Evolutionary conservation across 1,140 invertebrate genomes (phyloP).

Genomic region (Zaprionus capensis): DNA sequence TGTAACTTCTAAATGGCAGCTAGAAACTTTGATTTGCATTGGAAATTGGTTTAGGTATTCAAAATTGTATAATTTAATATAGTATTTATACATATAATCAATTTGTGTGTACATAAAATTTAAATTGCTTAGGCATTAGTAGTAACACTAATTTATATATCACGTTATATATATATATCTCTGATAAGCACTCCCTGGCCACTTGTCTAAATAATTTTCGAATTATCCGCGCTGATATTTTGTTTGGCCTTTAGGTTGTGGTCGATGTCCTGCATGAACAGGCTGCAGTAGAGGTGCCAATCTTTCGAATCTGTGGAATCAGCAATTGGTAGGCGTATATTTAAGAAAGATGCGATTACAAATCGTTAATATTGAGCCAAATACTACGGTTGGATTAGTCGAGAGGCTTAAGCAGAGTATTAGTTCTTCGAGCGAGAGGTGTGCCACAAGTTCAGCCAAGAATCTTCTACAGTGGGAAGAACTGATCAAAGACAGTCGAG

Average conservation of each 20-base stretch:
- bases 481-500: not conserved
- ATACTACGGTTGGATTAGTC: conserved; percentile 51
- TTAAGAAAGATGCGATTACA: conserved; percentile 17
- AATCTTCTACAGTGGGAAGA: conserved; percentile 24
- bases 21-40: conserved; percentile 35
- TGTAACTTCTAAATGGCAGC: conserved; percentile 58
- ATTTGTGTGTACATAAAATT: conserved; percentile 30
- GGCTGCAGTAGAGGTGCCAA: conserved; percentile 69
- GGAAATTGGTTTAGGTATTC: conserved; percentile 23
- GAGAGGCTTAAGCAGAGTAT: conserved; percentile 12
- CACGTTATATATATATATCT: conserved; percentile 48
- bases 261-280: conserved; percentile 58
- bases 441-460: conserved; percentile 30
- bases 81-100: conserved; percentile 2
- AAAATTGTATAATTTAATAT: conserved; percentile 33
- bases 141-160: conserved; percentile 65
- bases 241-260: conserved; percentile 32
- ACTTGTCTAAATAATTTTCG: conserved; percentile 31
- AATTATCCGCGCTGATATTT: conserved; percentile 32
- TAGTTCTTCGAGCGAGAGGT: conserved; percentile 17
- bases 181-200: conserved; percentile 27
- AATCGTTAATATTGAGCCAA: conserved; percentile 41
- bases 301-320: conserved; percentile 77
- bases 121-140: conserved; percentile 47
- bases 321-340: conserved; percentile 44